A percentile compares a stretch with the other conserved stretches of the same genome.
Conservation (phyloP, 1,140 invertebrate genomes). For the Psilanteris sp. region DNA sequence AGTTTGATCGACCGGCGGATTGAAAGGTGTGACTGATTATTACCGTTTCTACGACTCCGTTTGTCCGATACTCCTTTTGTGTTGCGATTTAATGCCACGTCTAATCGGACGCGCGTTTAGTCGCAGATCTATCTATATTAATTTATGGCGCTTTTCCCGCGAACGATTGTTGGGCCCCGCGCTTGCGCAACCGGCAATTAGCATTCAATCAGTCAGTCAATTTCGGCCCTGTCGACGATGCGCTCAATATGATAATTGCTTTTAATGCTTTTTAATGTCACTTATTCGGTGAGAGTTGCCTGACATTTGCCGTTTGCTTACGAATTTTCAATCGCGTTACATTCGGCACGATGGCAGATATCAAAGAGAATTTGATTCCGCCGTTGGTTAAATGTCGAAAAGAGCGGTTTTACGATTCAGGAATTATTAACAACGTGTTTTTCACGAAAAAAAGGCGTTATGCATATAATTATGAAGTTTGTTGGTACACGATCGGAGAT, state of each 20-base stretch:
- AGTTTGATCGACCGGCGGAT: slow-evolving; percentile 34
- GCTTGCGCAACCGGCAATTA: slow-evolving; percentile 22
- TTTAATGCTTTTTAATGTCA: slow-evolving; percentile 29
- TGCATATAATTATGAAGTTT: too few species aligned
- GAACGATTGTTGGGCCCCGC: neutral
- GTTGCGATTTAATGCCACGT: slow-evolving; percentile 24
- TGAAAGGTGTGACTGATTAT: slow-evolving; percentile 54
- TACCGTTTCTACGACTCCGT: slow-evolving; percentile 37
- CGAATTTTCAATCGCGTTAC: too few species aligned
- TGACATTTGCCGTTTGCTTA: too few species aligned
- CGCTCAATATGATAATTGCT: slow-evolving; percentile 17
- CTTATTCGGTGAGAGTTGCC: slow-evolving; percentile 14
- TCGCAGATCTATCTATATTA: slow-evolving; percentile 39
- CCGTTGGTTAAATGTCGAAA: too few species aligned
- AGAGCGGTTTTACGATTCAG: too few species aligned
- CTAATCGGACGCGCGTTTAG: slow-evolving; percentile 5
- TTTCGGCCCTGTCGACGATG: slow-evolving; percentile 1
- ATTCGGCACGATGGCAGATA: too few species aligned
- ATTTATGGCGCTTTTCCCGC: slow-evolving; percentile 28
- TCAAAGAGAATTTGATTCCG: too few species aligned
- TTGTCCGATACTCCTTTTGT: slow-evolving; percentile 25
- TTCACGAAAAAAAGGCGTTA: too few species aligned
- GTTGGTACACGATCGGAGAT: too few species aligned
- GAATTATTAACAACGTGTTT: too few species aligned
- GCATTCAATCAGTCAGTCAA: slow-evolving; percentile 19